These are phyloP conservation scores for Eristalis intricaria DNA, from an alignment of 2,888 invertebrate species.

Conservation along the genomic window DNA sequence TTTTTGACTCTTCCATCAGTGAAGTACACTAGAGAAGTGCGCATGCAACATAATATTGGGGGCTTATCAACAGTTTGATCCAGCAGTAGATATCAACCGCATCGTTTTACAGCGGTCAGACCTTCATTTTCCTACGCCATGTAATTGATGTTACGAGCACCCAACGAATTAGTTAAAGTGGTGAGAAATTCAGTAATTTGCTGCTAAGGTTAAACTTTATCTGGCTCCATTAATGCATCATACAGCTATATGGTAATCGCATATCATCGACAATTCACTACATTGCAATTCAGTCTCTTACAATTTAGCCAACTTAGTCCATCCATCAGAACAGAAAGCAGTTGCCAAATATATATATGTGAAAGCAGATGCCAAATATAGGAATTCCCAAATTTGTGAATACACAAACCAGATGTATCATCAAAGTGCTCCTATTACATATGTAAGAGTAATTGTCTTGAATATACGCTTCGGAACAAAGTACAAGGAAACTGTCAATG, in stretches of 20 bases:
- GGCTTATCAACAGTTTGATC: not conserved
- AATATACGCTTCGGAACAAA: not conserved
- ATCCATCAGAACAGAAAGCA: too few relatives aligned
- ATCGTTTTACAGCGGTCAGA: not conserved
- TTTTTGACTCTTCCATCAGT: not conserved
- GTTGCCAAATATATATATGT: too few relatives aligned
- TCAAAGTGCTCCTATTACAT: too few relatives aligned
- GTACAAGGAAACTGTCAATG: not conserved
- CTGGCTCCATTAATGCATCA: not conserved
- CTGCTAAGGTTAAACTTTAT: not conserved
- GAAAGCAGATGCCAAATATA: too few relatives aligned
- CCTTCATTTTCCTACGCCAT: not conserved
- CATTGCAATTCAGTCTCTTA: too few relatives aligned
- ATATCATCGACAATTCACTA: too few relatives aligned
- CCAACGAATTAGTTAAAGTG: too few relatives aligned
- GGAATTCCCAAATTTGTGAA: too few relatives aligned
- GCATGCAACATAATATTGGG: not conserved
- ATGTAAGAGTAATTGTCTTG: not conserved
- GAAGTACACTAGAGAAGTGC: not conserved
- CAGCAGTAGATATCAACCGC: not conserved
- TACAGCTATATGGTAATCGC: too few relatives aligned
- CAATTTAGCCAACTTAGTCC: too few relatives aligned
- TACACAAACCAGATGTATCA: too few relatives aligned
- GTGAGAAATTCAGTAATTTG: not conserved
- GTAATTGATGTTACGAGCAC: not conserved